A percentile compares a stretch with the other conserved stretches of the same genome.
phyloP scores from a whole-genome alignment of 2,113 vertebrate genomes.

The Vicugna pacos region DNA sequence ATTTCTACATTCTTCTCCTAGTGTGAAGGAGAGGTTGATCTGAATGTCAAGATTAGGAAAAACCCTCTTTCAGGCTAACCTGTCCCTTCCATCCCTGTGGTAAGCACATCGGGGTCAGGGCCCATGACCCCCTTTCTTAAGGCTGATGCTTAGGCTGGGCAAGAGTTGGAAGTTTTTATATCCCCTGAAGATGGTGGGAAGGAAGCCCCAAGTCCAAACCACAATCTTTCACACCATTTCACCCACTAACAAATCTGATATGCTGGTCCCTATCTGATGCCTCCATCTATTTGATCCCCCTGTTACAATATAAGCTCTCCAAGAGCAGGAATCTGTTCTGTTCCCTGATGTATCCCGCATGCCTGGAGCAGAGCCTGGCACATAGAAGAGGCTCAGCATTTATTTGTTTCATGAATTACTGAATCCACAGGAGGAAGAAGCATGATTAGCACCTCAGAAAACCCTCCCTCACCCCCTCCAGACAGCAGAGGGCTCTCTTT shows the following conservation, averaged over 20 bases:
- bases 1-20: too few species aligned
- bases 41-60: not conserved
- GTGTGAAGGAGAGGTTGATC: not conserved
- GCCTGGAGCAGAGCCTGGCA: not conserved
- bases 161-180: not conserved
- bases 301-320: not conserved
- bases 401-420: constrained; percentile 40
- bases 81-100: not conserved
- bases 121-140: not conserved
- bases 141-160: not conserved
- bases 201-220: not conserved
- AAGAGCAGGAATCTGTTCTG: not conserved
- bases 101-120: not conserved
- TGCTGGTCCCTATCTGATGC: not conserved
- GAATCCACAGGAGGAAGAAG: not conserved
- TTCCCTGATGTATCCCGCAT: not conserved
- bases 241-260: not conserved
- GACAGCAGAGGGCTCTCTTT: not conserved
- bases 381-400: not conserved
- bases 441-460: not conserved
- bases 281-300: not conserved
- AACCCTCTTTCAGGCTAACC: not conserved
- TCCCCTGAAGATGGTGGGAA: not conserved
- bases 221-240: not conserved
- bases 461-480: not conserved